Evolutionary conservation across 2,113 vertebrate species (phyloP).

Genomic region (Guaruba guarouba): DNA sequence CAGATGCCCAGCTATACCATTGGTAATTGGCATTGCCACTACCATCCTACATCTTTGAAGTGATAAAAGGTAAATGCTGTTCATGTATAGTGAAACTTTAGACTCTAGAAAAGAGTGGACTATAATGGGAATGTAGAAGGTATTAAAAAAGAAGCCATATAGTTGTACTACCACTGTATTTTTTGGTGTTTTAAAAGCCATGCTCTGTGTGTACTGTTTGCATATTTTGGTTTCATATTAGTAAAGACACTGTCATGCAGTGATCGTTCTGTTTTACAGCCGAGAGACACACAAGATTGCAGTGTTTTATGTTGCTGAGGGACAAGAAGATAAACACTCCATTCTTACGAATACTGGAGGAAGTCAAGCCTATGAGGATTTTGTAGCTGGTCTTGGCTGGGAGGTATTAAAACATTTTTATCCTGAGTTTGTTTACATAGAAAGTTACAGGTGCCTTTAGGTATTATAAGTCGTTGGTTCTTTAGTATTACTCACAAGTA

Average conservation of each 20-base stretch:
- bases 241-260: not conserved
- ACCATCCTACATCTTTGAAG: not conserved
- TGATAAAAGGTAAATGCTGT: not conserved
- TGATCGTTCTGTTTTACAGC: conserved; percentile 72
- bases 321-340: conserved; percentile 99
- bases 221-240: not conserved
- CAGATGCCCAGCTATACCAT: not conserved
- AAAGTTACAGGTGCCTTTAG: not conserved
- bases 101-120: not conserved
- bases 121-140: not conserved
- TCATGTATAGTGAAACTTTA: not conserved
- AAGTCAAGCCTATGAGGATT: conserved; percentile 97
- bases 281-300: conserved; percentile 99
- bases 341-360: conserved; percentile 95
- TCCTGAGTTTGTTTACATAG: not conserved
- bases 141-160: not conserved
- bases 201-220: not conserved
- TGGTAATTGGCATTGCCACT: not conserved
- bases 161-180: not conserved
- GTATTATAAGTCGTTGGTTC: not conserved
- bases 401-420: conserved; percentile 82
- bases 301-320: conserved; percentile 98
- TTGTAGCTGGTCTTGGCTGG: conserved; percentile 97
- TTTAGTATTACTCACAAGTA: not conserved
- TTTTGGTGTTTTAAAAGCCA: not conserved